Base-by-base conservation (phyloP, 2,113 vertebrate species). In the Galeopterus variegatus region DNA sequence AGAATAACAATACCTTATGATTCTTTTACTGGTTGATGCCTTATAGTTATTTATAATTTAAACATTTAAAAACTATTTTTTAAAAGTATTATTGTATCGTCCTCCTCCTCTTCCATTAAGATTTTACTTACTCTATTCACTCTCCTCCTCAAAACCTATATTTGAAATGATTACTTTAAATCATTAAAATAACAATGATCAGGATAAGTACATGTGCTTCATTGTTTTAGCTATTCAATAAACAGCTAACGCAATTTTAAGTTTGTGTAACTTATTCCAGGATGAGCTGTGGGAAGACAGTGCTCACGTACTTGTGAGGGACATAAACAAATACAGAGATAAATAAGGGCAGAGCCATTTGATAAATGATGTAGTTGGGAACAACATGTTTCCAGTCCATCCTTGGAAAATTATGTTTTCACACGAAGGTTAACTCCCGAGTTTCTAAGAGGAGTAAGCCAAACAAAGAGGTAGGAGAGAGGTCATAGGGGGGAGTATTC, bases 321-420 rank as follows among this genome's bases (percentile, higher is more conserved):
- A 58, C 88, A 81, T n/a, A 60, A 93, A 92, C 31, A 81, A 88
- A 23, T 48, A 45, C 52, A 92, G 48, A 75, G 45, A 62, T 33
- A 70, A 80, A 77, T n/a, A 33, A 89, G 7, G 8, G 1, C 6
- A 86, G n/a, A 26, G 9, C 8, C 21, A 54, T 69, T 91, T 81
- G 23, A 26, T 26, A 82, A 54, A 45, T 64, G 19, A 31, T 33
- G 2, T 45, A 88, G 75, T 23, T 23, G 31, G 14, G 6, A 79
- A 52, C 50, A 72, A 82, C 33, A 45, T 82, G 23, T 58, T 36
- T 7, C 9, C 24, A n/a, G 1, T 48, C 15, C 36, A 28, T 26
- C 36, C 36, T 26, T 62, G n/a, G 33, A 73, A 52, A 90, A 93
- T 77, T 62, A 4, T 58, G 23, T 48, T 93, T 89, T 86, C 8